Base-by-base conservation (phyloP, 2,113 vertebrate genomes). In the Barnardius zonarius region DNA sequence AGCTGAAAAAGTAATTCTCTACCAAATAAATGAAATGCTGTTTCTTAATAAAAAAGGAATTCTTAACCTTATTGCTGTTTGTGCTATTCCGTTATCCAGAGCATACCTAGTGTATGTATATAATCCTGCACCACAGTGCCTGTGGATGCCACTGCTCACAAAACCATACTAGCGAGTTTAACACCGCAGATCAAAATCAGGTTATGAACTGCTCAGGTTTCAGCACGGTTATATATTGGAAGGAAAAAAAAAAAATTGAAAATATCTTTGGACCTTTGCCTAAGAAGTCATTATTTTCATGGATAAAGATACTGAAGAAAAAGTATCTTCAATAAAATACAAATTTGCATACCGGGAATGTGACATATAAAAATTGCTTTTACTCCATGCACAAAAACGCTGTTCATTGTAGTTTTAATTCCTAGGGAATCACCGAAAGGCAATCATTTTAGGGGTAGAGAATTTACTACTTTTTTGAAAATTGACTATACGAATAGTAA, bases 31-130 rank as follows among this genome's bases (percentile, higher is more conserved):
- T 15, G 6, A 68, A 61, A 19, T 14, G 14, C 11, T 31, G 10
- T 16, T 75, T 70, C 43, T 79, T 23, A 72, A 44, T 4, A 49
- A n/a, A 76, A 87, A 74, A 59, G 6, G 7, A 55, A 35, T 4
- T 9, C 8, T 48, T 33, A 43, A 43, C 3, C 35, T 74, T 57
- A 39, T 27, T 37, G 23, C 15, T 61, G 10, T 43, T 63, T 39
- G 24, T 49, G 28, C 22, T 61, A 2, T 35, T 80, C 18, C n/a
- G 23, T 20, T 55, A 83, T 2, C 7, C 49, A 46, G 44, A 57
- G 11, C 0, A 0, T 6, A 72, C 2, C 28, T 6, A 17, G 7
- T 11, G 7, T 28, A 52, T 2, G 3, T 12, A 67, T 1, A 82
- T 11, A 44, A 75, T 57, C 28, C 28, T 41, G 24, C 22, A 44